Base-by-base conservation (phyloP, 2,888 invertebrate genomes). In the Reticulitermes lucifugus region DNA sequence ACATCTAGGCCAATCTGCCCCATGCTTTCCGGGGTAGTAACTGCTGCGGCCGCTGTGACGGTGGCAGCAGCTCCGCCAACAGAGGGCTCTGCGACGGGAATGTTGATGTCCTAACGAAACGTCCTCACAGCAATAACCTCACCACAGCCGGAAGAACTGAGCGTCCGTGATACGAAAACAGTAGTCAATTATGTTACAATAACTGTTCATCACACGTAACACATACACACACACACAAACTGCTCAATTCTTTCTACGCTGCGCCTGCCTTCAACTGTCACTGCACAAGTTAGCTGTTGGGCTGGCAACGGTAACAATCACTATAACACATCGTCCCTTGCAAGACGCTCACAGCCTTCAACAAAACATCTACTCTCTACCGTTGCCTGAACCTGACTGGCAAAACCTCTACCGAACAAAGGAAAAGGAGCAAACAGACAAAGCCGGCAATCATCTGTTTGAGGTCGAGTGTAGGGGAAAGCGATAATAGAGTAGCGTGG, bases 1-100 rank as follows among this genome's bases (percentile, higher is more conserved):
- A 91, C 91, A 82, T 88, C 88, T 88, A 90, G 90, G 77, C 91
- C 91, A 87, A 91, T 91, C 88, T 91, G 91, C 86, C 91, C 91
- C 91, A 91, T 91, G 51, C 90, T 91, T 85, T 90, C 91, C 85
- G 89, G 89, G 89, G 85, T 55, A 65, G 55, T 73, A 43, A 79
- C 82, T 71, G 89, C 90, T 90, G 89, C 89, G 89, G 89, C 90
- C 89, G 86, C 89, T 89, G 88, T 90, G 90, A 91, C 80, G 51
- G 51, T 25, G 55, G 51, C 80, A 80, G 55, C 81, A 81, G 81
- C 81, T 81, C 43, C 81, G 81, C 81, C 81, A 22, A 43, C 81
- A 81, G 70, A 43, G 65, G 41, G 65, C 81, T 73, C 80, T 73
- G 84, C 91, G 86, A 91, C 91, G 87, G 91, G 91, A 91, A 91